Evolutionary conservation across 2,113 vertebrate genomes (phyloP).

Genomic region (Rhineura floridana): DNA sequence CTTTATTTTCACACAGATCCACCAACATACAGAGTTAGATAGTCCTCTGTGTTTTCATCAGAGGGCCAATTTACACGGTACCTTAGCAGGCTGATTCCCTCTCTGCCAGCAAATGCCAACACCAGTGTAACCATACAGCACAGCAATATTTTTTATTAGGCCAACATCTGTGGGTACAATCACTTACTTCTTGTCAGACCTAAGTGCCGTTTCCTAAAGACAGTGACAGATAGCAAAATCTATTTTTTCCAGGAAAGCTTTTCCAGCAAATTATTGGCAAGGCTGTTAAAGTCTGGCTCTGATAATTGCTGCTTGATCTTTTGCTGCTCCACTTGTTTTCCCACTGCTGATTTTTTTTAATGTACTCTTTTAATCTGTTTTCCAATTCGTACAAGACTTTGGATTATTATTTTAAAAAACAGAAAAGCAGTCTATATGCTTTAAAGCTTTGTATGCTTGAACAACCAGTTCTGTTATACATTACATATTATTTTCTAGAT

Average conservation of each 20-base stretch:
- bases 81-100: background rate
- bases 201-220: conserved; percentile 5
- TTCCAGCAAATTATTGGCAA: conserved; percentile 24
- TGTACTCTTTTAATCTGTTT: conserved; percentile 10
- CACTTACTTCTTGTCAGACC: background rate
- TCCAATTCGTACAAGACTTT: background rate
- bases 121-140: background rate
- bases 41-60: background rate
- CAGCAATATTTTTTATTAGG: background rate
- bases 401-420: background rate
- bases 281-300: conserved; percentile 7
- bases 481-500: background rate
- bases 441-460: background rate
- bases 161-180: background rate
- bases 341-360: background rate
- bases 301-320: conserved; percentile 22
- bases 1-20: background rate
- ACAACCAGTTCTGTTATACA: background rate
- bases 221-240: conserved; percentile 19
- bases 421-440: background rate
- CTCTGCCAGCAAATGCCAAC: background rate
- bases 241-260: background rate
- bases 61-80: background rate
- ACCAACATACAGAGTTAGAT: background rate
- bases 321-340: conserved; percentile 15